A percentile compares a stretch with the other conserved stretches of the same genome.
These are phyloP conservation scores for Rhabdophis nuchalis DNA, from an alignment of 2,797 vertebrate species.

Conservation along the genomic window DNA sequence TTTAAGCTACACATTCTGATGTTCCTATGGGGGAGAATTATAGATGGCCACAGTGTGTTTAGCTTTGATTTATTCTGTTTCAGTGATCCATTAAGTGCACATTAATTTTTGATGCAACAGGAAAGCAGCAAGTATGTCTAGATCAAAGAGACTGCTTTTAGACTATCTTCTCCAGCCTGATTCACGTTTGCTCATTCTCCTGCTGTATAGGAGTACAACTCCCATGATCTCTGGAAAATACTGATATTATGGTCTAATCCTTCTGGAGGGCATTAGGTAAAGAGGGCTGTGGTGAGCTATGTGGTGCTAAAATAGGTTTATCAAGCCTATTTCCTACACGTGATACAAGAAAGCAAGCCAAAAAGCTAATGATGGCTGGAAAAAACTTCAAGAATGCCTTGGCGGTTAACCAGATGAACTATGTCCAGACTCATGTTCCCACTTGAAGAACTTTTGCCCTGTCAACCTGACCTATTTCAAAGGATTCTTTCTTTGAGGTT, in stretches of 20 bases:
- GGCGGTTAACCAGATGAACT: background rate
- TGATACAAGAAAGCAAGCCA: background rate
- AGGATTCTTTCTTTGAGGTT: background rate
- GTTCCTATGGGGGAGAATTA: background rate
- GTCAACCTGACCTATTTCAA: background rate
- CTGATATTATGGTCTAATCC: slow-evolving; percentile 1
- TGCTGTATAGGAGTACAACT: background rate
- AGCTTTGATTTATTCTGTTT: slow-evolving; percentile 64
- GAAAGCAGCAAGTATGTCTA: slow-evolving; percentile 28
- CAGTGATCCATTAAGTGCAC: background rate
- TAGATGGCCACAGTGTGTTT: slow-evolving; percentile 50
- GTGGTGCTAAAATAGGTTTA: background rate
- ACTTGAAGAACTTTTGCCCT: background rate
- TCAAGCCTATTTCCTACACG: background rate
- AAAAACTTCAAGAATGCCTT: background rate
- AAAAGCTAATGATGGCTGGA: background rate
- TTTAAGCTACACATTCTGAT: slow-evolving; percentile 13
- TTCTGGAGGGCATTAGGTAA: background rate
- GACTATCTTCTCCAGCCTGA: background rate
- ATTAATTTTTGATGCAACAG: slow-evolving; percentile 50
- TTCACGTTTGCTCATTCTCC: background rate
- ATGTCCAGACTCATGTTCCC: background rate
- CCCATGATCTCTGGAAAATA: slow-evolving; percentile 25
- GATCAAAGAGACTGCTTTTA: slow-evolving; percentile 43
- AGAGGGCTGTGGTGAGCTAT: background rate